Evolutionary conservation across 2,888 invertebrate species (phyloP), one percentile per base, ranked within the genome.

Genomic region (Ommatoiulus sabulosus): DNA sequence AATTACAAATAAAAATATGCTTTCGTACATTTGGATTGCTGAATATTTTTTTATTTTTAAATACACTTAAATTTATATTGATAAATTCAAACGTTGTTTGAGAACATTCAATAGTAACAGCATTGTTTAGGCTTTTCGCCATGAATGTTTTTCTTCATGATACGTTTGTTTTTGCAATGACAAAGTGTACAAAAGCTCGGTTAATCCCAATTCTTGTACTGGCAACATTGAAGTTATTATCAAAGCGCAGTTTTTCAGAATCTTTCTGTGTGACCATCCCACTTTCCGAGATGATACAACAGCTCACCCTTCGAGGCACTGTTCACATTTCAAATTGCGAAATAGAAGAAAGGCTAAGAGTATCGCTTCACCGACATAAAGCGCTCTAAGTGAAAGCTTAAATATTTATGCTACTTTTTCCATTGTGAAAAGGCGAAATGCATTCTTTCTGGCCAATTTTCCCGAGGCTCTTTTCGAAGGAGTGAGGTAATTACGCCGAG

Each of bases 301-400:
- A 20, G 8, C 8, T 72, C 72, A 20, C 72, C 72, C 20, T 10
- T 10, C 7, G 20, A 72, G 20, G 24, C 24, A 72, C 20, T 72
- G 72, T 24, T 72, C 72, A 72, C 72, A 72, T 72, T 72, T 20
- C 72, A 72, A 72, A 72, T 72, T 72, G 72, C 72, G 72, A 20
- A 72, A 72, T 72, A 8, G 24, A 72, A 8, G 24, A 72, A 72
- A 72, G 6, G 24, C 72, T 10, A 72, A 72, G 72, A 24, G 72
- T 24, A 10, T 72, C 72, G 10, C 24, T 72, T 72, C 72, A 72
- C 20, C 24, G 20, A 8, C 72, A 24, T 72, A 24, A 24, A 8
- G 3, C 24, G 10, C 72, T 8, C 72, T 72, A 72, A 72, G 72
- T 72, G 72, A 72, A 72, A 72, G 72, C 72, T 72, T 72, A 72